Evolutionary conservation across 2,888 invertebrate genomes (phyloP), one percentile per base, ranked within the genome.

Genomic region (Marronus borbonicus): DNA sequence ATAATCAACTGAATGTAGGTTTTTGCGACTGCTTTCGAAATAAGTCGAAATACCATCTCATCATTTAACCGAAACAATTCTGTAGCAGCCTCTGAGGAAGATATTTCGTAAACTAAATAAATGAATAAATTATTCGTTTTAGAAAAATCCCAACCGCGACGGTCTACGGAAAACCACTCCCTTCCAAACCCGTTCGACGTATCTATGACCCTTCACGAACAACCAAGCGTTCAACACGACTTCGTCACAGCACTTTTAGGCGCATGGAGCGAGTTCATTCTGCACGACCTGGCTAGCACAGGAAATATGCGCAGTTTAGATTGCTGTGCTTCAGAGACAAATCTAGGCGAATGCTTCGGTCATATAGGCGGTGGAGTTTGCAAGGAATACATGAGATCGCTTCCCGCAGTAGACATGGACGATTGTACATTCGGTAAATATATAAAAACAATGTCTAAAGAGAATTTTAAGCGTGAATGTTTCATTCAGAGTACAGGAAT

Each of bases 241-340:
- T 95, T 93, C 81, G 92, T 95, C 49, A 95, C 94, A 39, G 94
- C 95, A 83, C 90, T 96, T 84, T 88, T 95, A 66, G 94, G 95
- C 0, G 93, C 95, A 0, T 96, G 96, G 96, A 93, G 95, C 62
- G 94, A 95, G 84, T 87, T 96, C 36, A 86, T 96, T 31, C 90
- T 94, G 83, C 92, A 93, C 80, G 96, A 96, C 85, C 90, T 96
- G 69, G 92, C 93, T 7, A 91, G 91, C 72, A 93, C 94, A 5
- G 90, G 92, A 12, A 93, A 93, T 85, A 88, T 92, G 58, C 88
- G 89, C 75, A 90, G 86, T 81, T 90, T 91, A 83, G 89, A 90
- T 77, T 90, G 90, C 76, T 87, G 90, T 82, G 24, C 74, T 7
- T 68, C 44, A 5, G 60, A 74, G 55, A 78, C 85, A n/a, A 87